Conservation (phyloP, 2,888 invertebrate species). For the Philhelius pedissequus region DNA sequence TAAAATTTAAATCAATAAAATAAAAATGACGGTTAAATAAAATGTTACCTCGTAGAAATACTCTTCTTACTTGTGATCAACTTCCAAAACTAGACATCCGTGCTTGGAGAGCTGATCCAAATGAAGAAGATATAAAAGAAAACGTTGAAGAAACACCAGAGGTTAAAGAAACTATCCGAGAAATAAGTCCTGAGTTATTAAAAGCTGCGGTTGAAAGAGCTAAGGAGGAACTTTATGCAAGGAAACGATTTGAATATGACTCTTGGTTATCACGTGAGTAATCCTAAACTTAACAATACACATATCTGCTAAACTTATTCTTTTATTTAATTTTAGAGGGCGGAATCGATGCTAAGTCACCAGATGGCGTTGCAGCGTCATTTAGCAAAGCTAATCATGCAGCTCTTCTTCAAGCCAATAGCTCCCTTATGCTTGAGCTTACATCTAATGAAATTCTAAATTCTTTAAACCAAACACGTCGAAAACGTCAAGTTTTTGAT, state of each 20-base stretch:
- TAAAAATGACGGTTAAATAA: rapidly evolving
- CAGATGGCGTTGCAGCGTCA: slow-evolving; percentile 92
- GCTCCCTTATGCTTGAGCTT: slow-evolving; percentile 91
- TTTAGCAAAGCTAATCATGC: slow-evolving; percentile 93
- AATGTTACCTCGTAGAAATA: slow-evolving; percentile 81
- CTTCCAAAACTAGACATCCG: slow-evolving; percentile 84
- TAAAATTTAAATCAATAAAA: not conserved
- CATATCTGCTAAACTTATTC: not conserved
- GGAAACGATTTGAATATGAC: slow-evolving; percentile 89
- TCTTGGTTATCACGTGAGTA: slow-evolving; percentile 87
- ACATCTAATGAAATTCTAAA: slow-evolving; percentile 92
- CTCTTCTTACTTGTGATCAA: slow-evolving; percentile 86
- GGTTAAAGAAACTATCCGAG: slow-evolving; percentile 81
- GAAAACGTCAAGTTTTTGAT: slow-evolving; percentile 88
- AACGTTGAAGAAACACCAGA: slow-evolving; percentile 76
- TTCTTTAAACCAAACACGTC: slow-evolving; percentile 80
- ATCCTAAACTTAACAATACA: not conserved
- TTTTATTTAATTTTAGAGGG: slow-evolving; percentile 80
- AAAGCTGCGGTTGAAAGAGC: slow-evolving; percentile 89
- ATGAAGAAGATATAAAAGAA: slow-evolving; percentile 78
- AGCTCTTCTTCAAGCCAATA: slow-evolving; percentile 90
- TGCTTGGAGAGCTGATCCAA: slow-evolving; percentile 83
- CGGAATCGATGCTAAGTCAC: slow-evolving; percentile 91
- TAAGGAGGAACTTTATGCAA: slow-evolving; percentile 86
- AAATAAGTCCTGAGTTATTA: slow-evolving; percentile 85